phyloP scores from a whole-genome alignment of 2,113 vertebrate species.

The Platysternon megacephalum region DNA sequence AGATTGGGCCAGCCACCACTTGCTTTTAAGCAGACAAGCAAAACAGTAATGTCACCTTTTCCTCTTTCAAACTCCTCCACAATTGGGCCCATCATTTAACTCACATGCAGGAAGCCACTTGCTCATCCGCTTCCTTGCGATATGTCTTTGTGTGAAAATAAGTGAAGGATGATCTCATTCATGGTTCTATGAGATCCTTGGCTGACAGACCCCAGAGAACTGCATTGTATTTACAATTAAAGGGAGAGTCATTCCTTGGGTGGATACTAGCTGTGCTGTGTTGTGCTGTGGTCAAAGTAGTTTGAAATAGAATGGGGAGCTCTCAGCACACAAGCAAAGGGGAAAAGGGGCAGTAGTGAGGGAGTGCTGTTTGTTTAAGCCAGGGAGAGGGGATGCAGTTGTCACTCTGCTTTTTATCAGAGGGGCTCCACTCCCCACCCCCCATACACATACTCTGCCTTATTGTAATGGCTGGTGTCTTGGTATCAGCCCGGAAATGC shows the following conservation, averaged over 20 bases:
- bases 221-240: background rate
- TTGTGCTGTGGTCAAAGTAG: background rate
- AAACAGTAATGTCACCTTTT: background rate
- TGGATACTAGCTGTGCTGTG: background rate
- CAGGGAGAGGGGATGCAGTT: background rate
- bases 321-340: fast-evolving
- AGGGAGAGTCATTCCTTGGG: background rate
- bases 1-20: background rate
- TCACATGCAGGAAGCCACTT: background rate
- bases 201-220: background rate
- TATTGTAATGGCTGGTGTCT: background rate
- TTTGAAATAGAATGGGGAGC: background rate
- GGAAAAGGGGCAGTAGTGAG: background rate
- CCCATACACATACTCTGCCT: fast-evolving
- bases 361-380: background rate
- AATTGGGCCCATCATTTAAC: background rate
- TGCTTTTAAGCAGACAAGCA: background rate
- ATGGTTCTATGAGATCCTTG: background rate
- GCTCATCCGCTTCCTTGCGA: background rate
- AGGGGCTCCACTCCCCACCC: background rate
- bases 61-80: background rate
- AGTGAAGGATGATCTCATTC: background rate
- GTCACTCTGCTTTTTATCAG: background rate
- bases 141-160: background rate
- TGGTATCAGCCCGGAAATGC: background rate